Conservation (phyloP, 2,888 invertebrate species). For the Schrankia costaestrigalis region DNA sequence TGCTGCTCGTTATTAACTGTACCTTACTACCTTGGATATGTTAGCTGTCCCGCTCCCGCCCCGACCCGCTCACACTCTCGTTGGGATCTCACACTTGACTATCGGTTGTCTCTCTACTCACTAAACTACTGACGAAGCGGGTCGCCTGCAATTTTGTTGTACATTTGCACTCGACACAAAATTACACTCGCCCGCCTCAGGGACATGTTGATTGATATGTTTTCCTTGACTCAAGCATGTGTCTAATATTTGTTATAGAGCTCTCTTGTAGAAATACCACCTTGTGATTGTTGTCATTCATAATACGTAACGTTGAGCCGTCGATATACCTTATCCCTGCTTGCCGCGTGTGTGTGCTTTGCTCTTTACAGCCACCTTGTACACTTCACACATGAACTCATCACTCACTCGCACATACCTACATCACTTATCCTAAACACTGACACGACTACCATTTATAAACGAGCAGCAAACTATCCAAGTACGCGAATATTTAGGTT, state of each 20-base stretch:
- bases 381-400: no score
- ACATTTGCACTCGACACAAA: conserved; percentile 26
- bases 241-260: conserved; percentile 63
- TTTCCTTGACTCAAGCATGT: conserved; percentile 63
- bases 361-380: conserved; percentile 14
- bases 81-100: conserved; percentile 53
- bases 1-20: conserved; percentile 78
- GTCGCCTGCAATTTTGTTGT: conserved; percentile 44
- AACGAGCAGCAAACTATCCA: conserved; percentile 74
- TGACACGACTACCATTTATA: conserved; percentile 18
- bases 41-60: conserved; percentile 43
- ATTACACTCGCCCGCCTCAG: conserved; percentile 42
- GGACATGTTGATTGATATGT: conserved; percentile 31
- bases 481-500: no score
- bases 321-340: no score
- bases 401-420: conserved; percentile 6
- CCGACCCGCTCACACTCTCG: conserved; percentile 38
- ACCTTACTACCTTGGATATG: conserved; percentile 54
- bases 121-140: conserved; percentile 30
- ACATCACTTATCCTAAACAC: conserved; percentile 19
- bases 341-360: conserved; percentile 11
- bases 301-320: no score
- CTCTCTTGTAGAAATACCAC: conserved; percentile 66
- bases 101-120: conserved; percentile 46
- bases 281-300: conserved; percentile 45